Conservation (phyloP, 2,113 vertebrate genomes). For the Microtus oregoni region DNA sequence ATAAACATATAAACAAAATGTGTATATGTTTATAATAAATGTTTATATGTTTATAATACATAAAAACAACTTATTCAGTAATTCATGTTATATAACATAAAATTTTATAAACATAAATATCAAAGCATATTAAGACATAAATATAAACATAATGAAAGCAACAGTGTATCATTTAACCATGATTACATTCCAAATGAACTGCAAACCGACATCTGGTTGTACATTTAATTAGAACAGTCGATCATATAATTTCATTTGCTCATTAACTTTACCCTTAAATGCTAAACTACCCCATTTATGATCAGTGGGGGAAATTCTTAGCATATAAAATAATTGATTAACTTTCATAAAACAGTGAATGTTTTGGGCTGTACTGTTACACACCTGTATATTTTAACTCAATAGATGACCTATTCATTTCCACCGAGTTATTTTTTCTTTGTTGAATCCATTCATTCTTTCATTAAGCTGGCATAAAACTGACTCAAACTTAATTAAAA, state of each 20-base stretch:
- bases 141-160: constrained; percentile 18
- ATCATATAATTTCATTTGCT: constrained; percentile 27
- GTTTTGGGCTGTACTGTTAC: neutral
- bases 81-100: neutral
- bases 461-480: neutral
- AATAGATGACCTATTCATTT: neutral
- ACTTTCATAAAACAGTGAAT: neutral
- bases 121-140: neutral
- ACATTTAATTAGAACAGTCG: constrained; percentile 25
- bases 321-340: neutral
- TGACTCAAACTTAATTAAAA: neutral
- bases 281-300: neutral
- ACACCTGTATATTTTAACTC: neutral
- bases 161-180: constrained; percentile 6
- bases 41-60: neutral
- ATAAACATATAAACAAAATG: neutral
- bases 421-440: neutral
- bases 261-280: constrained; percentile 31
- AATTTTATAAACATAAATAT: constrained; percentile 15
- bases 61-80: neutral
- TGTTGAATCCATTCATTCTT: neutral
- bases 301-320: neutral
- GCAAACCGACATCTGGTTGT: constrained; percentile 23
- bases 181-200: constrained; percentile 51
- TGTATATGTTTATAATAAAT: neutral